Evolutionary conservation across 1,140 invertebrate genomes (phyloP).

Genomic region (Telenomus remus): DNA sequence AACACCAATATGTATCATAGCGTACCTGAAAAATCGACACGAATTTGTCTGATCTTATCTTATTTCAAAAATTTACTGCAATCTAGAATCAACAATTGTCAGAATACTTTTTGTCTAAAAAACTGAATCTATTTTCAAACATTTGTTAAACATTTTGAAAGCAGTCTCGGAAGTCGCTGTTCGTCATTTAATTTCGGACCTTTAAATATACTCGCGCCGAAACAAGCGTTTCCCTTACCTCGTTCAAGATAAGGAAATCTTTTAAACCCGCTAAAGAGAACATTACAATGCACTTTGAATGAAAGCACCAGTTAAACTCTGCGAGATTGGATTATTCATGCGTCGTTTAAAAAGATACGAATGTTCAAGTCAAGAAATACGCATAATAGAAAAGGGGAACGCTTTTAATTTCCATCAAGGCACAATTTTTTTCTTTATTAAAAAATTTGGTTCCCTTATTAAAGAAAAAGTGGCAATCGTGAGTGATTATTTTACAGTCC

Average conservation of each 20-base stretch:
- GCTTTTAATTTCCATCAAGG: conserved; percentile 3
- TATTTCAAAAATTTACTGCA: not conserved
- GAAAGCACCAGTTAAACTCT: conserved; percentile 28
- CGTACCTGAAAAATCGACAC: conserved; percentile 19
- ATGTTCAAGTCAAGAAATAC: conserved; percentile 11
- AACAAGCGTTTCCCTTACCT: conserved; percentile 32
- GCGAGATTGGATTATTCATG: conserved; percentile 37
- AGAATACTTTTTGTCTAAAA: too few relatives aligned
- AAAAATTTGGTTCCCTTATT: too few relatives aligned
- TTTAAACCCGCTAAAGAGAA: conserved; percentile 43
- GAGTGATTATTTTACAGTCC: too few relatives aligned
- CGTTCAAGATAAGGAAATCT: conserved; percentile 58
- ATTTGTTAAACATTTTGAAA: too few relatives aligned
- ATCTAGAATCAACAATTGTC: too few relatives aligned
- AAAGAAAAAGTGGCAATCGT: too few relatives aligned
- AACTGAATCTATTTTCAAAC: too few relatives aligned
- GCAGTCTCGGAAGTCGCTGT: too few relatives aligned
- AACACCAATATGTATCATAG: conserved; percentile 4
- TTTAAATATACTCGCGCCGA: conserved; percentile 3
- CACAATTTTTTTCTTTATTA: not conserved
- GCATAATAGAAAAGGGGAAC: conserved; percentile 1
- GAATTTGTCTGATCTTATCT: conserved; percentile 13
- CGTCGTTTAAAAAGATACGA: conserved; percentile 18
- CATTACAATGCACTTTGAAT: conserved; percentile 53
- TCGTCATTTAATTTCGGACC: not conserved